Percentiles rank a stretch among this genome's conserved stretches.
phyloP scores from a whole-genome alignment of 1,140 invertebrate species.

The Hyposmocoma kahamanoa region DNA sequence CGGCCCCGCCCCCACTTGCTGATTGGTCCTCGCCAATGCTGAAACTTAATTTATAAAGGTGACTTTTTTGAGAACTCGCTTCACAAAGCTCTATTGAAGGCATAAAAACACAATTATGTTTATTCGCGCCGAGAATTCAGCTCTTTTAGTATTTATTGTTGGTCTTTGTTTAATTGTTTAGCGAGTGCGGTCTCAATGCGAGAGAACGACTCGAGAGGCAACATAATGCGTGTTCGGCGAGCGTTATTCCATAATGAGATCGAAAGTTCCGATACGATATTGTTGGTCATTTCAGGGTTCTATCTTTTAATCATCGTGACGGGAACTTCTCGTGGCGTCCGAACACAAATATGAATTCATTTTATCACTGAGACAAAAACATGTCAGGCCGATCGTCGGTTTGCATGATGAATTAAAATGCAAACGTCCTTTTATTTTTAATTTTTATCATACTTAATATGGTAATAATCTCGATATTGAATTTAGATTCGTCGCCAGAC shows the following conservation, averaged over 20 bases:
- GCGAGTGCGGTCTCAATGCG: constrained; percentile 3
- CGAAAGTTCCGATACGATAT: constrained; percentile 5
- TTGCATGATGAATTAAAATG: too few relatives aligned
- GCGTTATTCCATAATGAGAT: constrained; percentile 13
- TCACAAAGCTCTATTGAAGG: constrained; percentile 59
- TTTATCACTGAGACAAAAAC: too few relatives aligned
- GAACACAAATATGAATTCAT: not conserved
- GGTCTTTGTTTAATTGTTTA: constrained; percentile 38
- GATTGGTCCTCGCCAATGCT: constrained; percentile 43
- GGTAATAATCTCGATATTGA: not conserved
- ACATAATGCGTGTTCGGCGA: not conserved
- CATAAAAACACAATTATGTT: constrained; percentile 66
- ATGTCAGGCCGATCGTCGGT: too few relatives aligned
- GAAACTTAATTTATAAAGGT: constrained; percentile 71
- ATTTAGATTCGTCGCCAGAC: not conserved
- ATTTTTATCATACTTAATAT: not conserved
- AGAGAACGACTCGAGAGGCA: not conserved
- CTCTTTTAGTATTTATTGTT: constrained; percentile 53
- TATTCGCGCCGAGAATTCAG: constrained; percentile 49
- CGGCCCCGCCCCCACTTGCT: constrained; percentile 34
- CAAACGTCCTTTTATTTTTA: not conserved
- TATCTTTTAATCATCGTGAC: not conserved
- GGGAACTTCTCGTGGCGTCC: not conserved
- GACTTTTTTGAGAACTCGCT: constrained; percentile 63
- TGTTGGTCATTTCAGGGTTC: not conserved